phyloP scores from a whole-genome alignment of 2,888 invertebrate genomes.

The Netelia melanura region DNA sequence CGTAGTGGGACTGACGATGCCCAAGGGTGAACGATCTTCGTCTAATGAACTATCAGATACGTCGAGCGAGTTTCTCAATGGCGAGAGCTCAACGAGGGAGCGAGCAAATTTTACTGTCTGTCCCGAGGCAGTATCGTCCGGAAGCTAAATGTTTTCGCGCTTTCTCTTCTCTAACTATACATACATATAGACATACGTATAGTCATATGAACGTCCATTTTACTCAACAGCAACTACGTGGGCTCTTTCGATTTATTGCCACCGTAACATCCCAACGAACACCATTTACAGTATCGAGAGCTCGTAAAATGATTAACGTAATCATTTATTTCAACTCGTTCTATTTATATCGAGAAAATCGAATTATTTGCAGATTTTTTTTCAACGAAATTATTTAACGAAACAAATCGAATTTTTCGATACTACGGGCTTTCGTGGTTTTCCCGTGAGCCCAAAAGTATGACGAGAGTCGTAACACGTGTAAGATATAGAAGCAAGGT shows the following conservation, averaged over 20 bases:
- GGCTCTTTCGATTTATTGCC: constrained; percentile 64
- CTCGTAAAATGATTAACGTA: constrained; percentile 58
- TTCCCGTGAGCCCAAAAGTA: constrained; percentile 8
- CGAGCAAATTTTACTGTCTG: constrained; percentile 64
- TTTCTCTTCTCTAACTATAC: constrained; percentile 12
- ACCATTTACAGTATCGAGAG: constrained; percentile 60
- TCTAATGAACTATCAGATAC: constrained; percentile 36
- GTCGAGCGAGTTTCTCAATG: constrained; percentile 56
- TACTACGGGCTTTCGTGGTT: constrained; percentile 14
- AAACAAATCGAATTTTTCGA: constrained; percentile 13
- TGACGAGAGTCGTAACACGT: constrained; percentile 57
- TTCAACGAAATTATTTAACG: constrained; percentile 28
- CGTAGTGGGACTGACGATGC: constrained; percentile 8
- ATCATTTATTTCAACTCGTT: constrained; percentile 39
- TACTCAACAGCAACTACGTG: constrained; percentile 20
- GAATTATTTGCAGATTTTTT: not conserved
- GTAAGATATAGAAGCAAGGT: constrained; percentile 47
- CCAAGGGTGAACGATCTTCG: constrained; percentile 44
- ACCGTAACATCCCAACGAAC: constrained; percentile 58
- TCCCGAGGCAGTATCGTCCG: constrained; percentile 40
- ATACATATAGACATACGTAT: too few relatives aligned
- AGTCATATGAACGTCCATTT: not conserved
- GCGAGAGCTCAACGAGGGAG: constrained; percentile 50
- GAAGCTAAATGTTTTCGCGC: constrained; percentile 50
- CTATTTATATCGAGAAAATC: constrained; percentile 11